phyloP scores from a whole-genome alignment of 2,797 vertebrate species.

The Garrulus glandarius region DNA sequence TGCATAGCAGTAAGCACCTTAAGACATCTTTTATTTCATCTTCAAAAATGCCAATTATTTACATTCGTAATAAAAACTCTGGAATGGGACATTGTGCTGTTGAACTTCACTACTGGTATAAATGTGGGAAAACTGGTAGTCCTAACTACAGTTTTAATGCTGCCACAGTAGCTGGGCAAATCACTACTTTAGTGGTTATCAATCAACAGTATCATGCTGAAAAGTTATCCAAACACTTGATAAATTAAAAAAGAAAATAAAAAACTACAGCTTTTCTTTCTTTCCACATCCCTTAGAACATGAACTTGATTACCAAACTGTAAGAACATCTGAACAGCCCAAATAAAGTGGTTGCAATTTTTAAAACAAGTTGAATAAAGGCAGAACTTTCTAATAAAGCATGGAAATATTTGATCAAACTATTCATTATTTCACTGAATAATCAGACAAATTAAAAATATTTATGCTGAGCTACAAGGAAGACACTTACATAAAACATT shows the following conservation, averaged over 20 bases:
- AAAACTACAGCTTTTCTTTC: slow-evolving; percentile 54
- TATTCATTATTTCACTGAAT: slow-evolving; percentile 64
- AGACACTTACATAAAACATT: slow-evolving; percentile 43
- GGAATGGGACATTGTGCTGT: slow-evolving; percentile 78
- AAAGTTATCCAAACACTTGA: slow-evolving; percentile 53
- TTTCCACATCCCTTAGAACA: slow-evolving; percentile 58
- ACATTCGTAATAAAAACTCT: slow-evolving; percentile 69
- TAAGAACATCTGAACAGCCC: slow-evolving; percentile 38
- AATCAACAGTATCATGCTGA: slow-evolving; percentile 67
- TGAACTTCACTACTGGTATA: slow-evolving; percentile 61
- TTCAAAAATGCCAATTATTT: slow-evolving; percentile 78
- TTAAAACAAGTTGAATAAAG: slow-evolving; percentile 47
- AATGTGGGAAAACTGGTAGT: slow-evolving; percentile 39
- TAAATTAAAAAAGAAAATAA: slow-evolving; percentile 57
- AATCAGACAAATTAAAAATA: slow-evolving; percentile 61
- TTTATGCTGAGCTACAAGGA: slow-evolving; percentile 46
- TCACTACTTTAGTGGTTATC: slow-evolving; percentile 86
- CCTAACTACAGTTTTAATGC: slow-evolving; percentile 60
- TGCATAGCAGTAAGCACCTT: slow-evolving; percentile 80
- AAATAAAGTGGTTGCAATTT: slow-evolving; percentile 54
- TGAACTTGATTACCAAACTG: slow-evolving; percentile 38
- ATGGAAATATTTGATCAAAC: slow-evolving; percentile 56
- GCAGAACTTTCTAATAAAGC: slow-evolving; percentile 63
- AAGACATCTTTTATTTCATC: slow-evolving; percentile 72
- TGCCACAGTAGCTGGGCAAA: slow-evolving; percentile 59